phyloP scores from a whole-genome alignment of 2,113 vertebrate genomes.

The Myotis yumanensis region DNA sequence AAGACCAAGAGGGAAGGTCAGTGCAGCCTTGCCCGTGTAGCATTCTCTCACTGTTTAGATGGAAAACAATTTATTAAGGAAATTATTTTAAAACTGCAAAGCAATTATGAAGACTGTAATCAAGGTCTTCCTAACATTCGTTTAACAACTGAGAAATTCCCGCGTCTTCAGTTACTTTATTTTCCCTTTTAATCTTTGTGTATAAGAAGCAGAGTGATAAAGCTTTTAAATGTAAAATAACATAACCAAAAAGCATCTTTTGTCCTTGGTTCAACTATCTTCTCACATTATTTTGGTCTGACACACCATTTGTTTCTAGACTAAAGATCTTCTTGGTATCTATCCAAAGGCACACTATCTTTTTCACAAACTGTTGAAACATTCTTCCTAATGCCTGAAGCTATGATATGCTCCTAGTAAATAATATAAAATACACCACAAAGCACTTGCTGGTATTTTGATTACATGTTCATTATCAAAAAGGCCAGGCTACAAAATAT shows the following conservation, averaged over 20 bases:
- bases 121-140: constrained; percentile 39
- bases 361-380: constrained; percentile 41
- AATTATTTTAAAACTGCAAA: constrained; percentile 70
- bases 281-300: constrained; percentile 51
- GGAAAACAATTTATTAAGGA: constrained; percentile 74
- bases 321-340: constrained; percentile 46
- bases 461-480: constrained; percentile 24
- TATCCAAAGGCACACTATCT: not conserved
- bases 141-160: constrained; percentile 30
- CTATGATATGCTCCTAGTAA: constrained; percentile 3
- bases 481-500: constrained; percentile 17
- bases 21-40: constrained; percentile 75
- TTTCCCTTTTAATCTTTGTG: constrained; percentile 47
- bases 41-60: constrained; percentile 76
- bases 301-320: constrained; percentile 58
- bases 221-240: constrained; percentile 48
- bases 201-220: not conserved
- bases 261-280: constrained; percentile 40
- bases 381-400: constrained; percentile 44
- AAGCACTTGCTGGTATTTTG: not conserved
- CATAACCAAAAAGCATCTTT: constrained; percentile 47
- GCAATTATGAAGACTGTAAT: not conserved
- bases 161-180: not conserved
- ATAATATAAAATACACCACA: not conserved
- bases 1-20: constrained; percentile 81